Conservation (phyloP, 2,797 vertebrate genomes). For the Balearica regulorum region DNA sequence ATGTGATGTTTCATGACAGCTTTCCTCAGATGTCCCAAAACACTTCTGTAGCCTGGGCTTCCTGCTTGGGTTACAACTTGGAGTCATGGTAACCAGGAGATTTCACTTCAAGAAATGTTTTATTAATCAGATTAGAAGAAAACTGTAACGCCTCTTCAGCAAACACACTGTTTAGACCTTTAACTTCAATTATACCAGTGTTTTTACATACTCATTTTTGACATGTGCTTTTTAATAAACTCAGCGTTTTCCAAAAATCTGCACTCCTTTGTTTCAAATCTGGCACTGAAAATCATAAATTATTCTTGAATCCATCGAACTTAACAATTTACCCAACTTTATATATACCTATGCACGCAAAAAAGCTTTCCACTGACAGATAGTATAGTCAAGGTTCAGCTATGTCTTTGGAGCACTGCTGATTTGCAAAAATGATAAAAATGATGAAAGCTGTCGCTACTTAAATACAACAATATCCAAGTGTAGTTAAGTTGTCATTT, state of each 20-base stretch:
- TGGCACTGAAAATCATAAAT: neutral
- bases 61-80: neutral
- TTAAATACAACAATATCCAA: neutral
- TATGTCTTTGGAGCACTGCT: neutral
- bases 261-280: neutral
- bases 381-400: neutral
- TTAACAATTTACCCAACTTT: neutral
- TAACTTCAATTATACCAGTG: neutral
- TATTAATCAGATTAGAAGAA: neutral
- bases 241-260: neutral
- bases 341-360: neutral
- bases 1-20: neutral
- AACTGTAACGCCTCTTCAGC: neutral
- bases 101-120: neutral
- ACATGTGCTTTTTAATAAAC: neutral
- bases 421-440: neutral
- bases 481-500: neutral
- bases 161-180: neutral
- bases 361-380: neutral
- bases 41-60: neutral
- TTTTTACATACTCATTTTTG: neutral
- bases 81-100: neutral
- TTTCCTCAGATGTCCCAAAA: neutral
- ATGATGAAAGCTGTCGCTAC: neutral
- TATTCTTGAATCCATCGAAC: neutral